phyloP scores from a whole-genome alignment of 2,113 vertebrate genomes.

The Podarcis muralis region DNA sequence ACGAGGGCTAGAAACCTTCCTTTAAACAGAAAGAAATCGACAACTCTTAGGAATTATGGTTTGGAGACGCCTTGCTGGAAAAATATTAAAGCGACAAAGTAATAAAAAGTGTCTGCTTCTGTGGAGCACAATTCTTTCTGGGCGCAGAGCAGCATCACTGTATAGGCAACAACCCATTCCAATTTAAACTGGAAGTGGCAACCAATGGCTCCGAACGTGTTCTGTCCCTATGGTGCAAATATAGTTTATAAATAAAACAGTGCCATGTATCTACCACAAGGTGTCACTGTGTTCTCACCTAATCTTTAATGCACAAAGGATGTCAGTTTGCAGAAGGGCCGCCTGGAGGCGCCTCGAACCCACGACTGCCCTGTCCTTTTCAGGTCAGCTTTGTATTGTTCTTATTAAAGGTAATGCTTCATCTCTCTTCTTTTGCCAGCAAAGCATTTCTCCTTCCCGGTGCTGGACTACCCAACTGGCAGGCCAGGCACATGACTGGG shows the following conservation, averaged over 20 bases:
- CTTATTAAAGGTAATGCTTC: too few relatives aligned
- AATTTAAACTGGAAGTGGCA: not conserved
- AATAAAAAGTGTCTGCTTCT: not conserved
- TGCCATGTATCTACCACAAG: not conserved
- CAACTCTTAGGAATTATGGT: not conserved
- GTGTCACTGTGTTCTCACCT: not conserved
- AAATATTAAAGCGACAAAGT: not conserved
- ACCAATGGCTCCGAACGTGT: not conserved
- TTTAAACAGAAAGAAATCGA: not conserved
- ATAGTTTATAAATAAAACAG: not conserved
- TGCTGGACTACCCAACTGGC: too few relatives aligned
- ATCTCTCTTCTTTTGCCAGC: too few relatives aligned
- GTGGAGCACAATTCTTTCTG: not conserved
- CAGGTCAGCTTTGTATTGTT: too few relatives aligned
- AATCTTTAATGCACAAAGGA: not conserved
- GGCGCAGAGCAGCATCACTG: too few relatives aligned
- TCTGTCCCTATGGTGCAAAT: not conserved
- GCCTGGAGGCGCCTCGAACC: not conserved
- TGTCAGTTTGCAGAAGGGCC: not conserved
- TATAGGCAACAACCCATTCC: not conserved
- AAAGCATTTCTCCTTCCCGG: too few relatives aligned
- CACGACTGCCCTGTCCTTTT: too few relatives aligned
- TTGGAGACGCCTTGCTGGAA: not conserved
- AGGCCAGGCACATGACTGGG: too few relatives aligned
- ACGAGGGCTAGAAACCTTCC: not conserved